Base-by-base conservation (phyloP, 1,140 invertebrate species). In the Drosophila ananassae region DNA sequence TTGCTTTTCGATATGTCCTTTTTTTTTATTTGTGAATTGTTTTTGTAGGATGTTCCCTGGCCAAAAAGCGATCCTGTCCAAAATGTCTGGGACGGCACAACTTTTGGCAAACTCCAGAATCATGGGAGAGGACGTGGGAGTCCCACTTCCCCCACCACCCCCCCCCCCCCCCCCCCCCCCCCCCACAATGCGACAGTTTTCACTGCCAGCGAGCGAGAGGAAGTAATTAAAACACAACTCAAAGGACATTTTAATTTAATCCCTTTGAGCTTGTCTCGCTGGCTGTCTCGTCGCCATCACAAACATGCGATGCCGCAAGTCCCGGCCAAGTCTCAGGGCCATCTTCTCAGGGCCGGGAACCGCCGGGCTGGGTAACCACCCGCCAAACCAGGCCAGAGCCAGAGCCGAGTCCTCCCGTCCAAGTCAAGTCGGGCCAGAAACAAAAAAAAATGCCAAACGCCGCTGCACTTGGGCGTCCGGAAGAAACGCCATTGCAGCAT, bases 221-320 rank as follows among this genome's bases (percentile, higher is more conserved):
- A 87, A 87, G 82, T 87, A 87, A 87, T 87, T 87, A 87, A 87
- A 87, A 87, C 82, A 81, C 82, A 89, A 87, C 82, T 83, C 82
- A 87, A 87, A 87, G 82, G 82, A 87, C 83, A 87, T 89, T 87
- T 87, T 87, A 87, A 87, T 87, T 87, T 87, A 87, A 87, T 87
- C 82, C 78, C 83, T 87, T 87, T 87, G 82, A 87, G 82, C 83
- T 82, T 89, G 82, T 85, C 82, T 85, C 74, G 82, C 77, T 87
- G 68, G 83, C 72, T 87, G 83, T 87, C 82, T 87, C 83, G 82
- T 71, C 82, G 82, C 82, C 82, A 89, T 87, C 82, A 87, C 67
- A 87, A 87, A 89, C 82, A 87, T 89, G 79, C 82, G 73, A 56
- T 37, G 66, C 63, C 51, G 41, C 64, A 59, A 24, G 32, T 9